Evolutionary conservation across 2,113 vertebrate species (phyloP), one percentile per base, ranked within the genome.

Genomic region (Cebus imitator): DNA sequence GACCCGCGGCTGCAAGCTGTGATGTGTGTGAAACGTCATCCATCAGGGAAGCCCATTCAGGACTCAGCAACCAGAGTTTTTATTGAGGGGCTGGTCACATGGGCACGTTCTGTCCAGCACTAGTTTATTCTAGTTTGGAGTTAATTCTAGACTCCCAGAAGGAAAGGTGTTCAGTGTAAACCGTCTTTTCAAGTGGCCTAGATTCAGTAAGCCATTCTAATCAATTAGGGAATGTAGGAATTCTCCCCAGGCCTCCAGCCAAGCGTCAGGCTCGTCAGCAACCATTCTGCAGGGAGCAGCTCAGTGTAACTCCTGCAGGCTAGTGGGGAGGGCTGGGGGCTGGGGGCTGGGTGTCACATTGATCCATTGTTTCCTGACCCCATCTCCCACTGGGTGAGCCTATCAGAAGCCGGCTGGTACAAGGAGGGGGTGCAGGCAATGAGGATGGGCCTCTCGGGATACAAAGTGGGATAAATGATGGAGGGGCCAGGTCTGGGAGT

Each of bases 401-500:
- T 12, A 17, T 37, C 10, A 87, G 48, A 25, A 70, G n/a, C 13
- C 0, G 0, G 14, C 2, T 70, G 14, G 23, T 27, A 10, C 3
- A 0, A 52, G 52, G 52, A 52, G 66, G 48, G n/a, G 23, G 2
- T n/a, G 66, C 32, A 68, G 66, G 16, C 32, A 0, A 3, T 35
- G 66, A 68, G 35, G 66, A 68, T n/a, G 8, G 30, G 14, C 30
- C 64, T 18, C 84, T 43, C 5, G 5, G 48, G 64, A 21, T 64
- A 64, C 8, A 9, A 45, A 52, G 35, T 11, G 3, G 3, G 45
- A 55, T 0, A 1, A 35, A 2, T 37, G 20, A 3, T 3, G 14
- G 84, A 52, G 66, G 84, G 23, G 7, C 21, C 23, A 2, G 21
- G 0, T 45, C 45, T 50, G 13, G 43, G 25, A 16, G 83, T 13